These are phyloP conservation scores for Diadophis punctatus DNA, from an alignment of 2,113 vertebrate genomes.

Conservation along the genomic window DNA sequence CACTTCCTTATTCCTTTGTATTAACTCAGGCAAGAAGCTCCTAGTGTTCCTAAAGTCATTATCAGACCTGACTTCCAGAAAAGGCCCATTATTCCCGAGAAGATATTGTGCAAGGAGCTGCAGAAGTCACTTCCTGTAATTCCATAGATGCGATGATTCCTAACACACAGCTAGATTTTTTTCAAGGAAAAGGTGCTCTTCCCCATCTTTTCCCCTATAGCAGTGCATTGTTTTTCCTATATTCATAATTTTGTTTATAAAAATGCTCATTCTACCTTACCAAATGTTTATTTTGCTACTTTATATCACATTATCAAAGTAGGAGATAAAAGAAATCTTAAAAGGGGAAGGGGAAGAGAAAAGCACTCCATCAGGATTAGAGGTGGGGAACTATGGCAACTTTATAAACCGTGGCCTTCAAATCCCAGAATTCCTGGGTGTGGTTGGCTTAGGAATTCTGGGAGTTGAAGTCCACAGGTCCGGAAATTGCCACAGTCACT, in stretches of 20 bases:
- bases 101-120: conserved; percentile 23
- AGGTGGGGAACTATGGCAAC: background rate
- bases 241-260: conserved; percentile 24
- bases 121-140: conserved; percentile 18
- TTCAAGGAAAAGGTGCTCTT: conserved; percentile 42
- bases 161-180: conserved; percentile 36
- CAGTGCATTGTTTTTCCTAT: conserved; percentile 45
- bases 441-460: background rate
- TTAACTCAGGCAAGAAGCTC: background rate
- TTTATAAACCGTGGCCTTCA: background rate
- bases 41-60: background rate
- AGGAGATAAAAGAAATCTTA: conserved; percentile 37
- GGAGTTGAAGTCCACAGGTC: background rate
- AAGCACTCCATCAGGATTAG: conserved; percentile 30
- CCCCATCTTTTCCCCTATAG: conserved; percentile 22
- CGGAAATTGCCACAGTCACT: background rate
- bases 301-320: conserved; percentile 45
- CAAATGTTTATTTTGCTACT: conserved; percentile 49
- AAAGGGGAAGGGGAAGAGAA: conserved; percentile 37
- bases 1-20: conserved; percentile 3
- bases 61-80: background rate
- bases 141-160: conserved; percentile 17
- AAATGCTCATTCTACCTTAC: conserved; percentile 43
- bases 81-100: background rate
- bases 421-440: background rate